Evolutionary conservation across 23 tunicate genomes (phyloP), one percentile per base, ranked within the genome.

Genomic region (Ciona savignyi): DNA sequence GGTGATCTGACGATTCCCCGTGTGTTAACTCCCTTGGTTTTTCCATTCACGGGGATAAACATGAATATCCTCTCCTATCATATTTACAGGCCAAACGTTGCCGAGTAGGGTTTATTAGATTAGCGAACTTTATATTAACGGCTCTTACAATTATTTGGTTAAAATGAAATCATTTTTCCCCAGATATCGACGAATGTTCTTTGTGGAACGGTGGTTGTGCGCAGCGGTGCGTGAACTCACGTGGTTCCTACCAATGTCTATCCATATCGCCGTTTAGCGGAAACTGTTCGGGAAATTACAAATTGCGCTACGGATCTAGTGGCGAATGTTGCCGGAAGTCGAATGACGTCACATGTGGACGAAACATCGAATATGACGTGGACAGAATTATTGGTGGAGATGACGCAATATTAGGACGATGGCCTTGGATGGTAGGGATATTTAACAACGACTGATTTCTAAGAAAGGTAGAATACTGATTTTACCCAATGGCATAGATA

Each of bases 361-460:
- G 6, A 49, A 72, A 72, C 33, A 72, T 49, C 26, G 76, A 72
- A 29, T 1, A 42, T 2, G 76, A 72, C 51, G 23, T 48, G 23
- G 61, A 72, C 2, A 72, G 64, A 48, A 72, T 72, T 27, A 64
- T 72, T 27, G 76, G 76, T 31, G 76, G 76, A 48, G 76, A 72
- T 22, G 76, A 72, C 30, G 76, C 76, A 15, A 72, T 25, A 25
- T 22, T 72, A 26, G 76, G 76, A 35, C 34, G 76, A 49, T 72
- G 76, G 76, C 76, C 76, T 1, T 72, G 76, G 76, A 72, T 72
- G 76, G 76, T 72, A 48, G 49, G n/a, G n/a, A n/a, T n/a, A n/a
- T n/a, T n/a, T n/a, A n/a, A n/a, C n/a, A n/a, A n/a, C n/a, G n/a
- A n/a, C n/a, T n/a, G n/a, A n/a, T n/a, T n/a, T n/a, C n/a, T n/a